These are phyloP conservation scores for Spinus pinus DNA, from an alignment of 2,797 vertebrate species.

Conservation along the genomic window DNA sequence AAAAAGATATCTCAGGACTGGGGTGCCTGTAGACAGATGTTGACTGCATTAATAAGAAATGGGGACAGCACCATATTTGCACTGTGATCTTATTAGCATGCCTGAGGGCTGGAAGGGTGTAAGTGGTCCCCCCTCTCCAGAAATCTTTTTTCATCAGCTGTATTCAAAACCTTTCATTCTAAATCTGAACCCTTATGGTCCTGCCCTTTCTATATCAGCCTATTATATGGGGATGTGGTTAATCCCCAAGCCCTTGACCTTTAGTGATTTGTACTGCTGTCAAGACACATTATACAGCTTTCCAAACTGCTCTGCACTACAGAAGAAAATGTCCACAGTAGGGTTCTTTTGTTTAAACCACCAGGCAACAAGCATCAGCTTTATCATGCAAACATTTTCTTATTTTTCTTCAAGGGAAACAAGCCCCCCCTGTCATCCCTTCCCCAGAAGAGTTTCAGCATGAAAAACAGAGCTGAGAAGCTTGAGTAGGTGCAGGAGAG, in stretches of 20 bases:
- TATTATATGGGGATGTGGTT: slow-evolving; percentile 25
- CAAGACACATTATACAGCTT: slow-evolving; percentile 54
- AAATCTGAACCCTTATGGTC: slow-evolving; percentile 1
- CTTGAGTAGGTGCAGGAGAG: neutral
- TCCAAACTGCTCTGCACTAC: slow-evolving; percentile 18
- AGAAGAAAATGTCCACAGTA: slow-evolving; percentile 19
- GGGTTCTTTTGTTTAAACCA: slow-evolving; percentile 39
- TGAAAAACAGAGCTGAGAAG: neutral
- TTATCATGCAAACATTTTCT: slow-evolving; percentile 26
- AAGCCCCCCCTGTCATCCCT: neutral
- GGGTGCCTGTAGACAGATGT: neutral
- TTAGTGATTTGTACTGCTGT: slow-evolving; percentile 54
- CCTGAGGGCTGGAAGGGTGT: neutral
- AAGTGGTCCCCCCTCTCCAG: neutral
- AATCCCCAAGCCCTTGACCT: slow-evolving; percentile 61
- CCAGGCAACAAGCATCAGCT: neutral
- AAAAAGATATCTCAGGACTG: neutral
- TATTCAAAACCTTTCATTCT: slow-evolving; percentile 26
- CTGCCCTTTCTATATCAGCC: slow-evolving; percentile 38
- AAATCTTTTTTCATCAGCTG: neutral
- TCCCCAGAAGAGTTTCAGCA: neutral
- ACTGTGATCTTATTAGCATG: neutral
- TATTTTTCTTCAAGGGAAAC: neutral
- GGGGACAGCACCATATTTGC: neutral
- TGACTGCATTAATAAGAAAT: neutral